Evolutionary conservation across 1,140 invertebrate species (phyloP).

Genomic region (Druon quercuslanigerum): DNA sequence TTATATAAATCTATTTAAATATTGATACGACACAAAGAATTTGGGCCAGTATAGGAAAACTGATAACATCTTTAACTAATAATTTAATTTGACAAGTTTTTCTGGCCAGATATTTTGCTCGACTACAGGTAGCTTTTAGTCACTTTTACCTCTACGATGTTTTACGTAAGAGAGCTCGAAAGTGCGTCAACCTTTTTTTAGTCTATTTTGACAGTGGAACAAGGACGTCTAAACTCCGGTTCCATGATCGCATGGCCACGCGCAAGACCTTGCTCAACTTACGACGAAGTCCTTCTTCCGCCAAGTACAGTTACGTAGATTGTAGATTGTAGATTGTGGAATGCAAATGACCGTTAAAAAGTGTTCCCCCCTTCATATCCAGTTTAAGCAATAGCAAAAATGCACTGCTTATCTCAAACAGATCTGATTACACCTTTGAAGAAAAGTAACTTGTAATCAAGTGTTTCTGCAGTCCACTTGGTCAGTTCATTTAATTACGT

Average conservation of each 20-base stretch:
- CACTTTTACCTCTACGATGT: neutral
- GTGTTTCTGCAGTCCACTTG: neutral
- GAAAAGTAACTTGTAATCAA: neutral
- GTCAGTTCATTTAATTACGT: too few relatives aligned
- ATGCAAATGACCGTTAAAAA: constrained; percentile 5
- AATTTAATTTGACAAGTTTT: too few relatives aligned
- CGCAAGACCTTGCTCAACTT: constrained; percentile 13
- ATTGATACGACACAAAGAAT: too few relatives aligned
- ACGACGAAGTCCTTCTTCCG: neutral
- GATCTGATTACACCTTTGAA: neutral
- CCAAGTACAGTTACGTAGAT: neutral
- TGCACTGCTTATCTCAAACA: neutral
- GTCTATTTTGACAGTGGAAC: neutral
- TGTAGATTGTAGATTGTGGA: neutral
- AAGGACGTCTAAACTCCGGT: constrained; percentile 8
- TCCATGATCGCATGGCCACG: neutral
- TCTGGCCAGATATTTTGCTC: too few relatives aligned
- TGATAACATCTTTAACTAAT: too few relatives aligned
- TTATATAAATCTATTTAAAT: too few relatives aligned
- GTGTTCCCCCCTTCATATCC: neutral
- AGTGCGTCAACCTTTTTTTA: constrained; percentile 13
- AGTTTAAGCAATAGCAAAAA: neutral
- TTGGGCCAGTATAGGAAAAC: too few relatives aligned
- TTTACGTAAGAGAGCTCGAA: neutral
- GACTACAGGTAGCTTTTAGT: neutral